A percentile compares a stretch with the other conserved stretches of the same genome.
Conservation (phyloP, 2,113 vertebrate species). For the Sinocyclocheilus anshuiensis region DNA sequence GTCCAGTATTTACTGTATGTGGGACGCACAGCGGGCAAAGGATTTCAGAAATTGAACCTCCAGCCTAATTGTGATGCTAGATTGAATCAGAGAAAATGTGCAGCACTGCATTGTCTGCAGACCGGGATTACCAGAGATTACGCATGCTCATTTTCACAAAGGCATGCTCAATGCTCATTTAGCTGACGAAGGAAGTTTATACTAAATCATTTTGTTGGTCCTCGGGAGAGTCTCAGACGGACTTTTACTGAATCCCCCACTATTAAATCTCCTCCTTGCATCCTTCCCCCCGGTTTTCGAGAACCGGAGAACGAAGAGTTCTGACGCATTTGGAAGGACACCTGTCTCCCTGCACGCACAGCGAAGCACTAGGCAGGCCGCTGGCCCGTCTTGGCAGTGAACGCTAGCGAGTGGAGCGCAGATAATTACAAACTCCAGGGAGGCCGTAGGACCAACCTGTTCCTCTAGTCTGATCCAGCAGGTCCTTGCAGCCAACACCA, state of each 20-base stretch:
- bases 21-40: not conserved
- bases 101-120: slow-evolving; percentile 40
- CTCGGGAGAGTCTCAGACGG: slow-evolving; percentile 6
- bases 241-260: slow-evolving; percentile 4
- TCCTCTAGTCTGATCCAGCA: slow-evolving; percentile 58
- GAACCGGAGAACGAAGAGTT: slow-evolving; percentile 41
- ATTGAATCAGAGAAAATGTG: slow-evolving; percentile 37
- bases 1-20: not conserved
- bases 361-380: slow-evolving; percentile 16
- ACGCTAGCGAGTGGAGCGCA: slow-evolving; percentile 49
- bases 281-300: not conserved
- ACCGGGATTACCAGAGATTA: slow-evolving; percentile 62
- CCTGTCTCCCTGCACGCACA: slow-evolving; percentile 50
- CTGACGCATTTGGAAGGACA: slow-evolving; percentile 56
- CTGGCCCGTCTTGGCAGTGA: slow-evolving; percentile 56
- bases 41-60: slow-evolving; percentile 39
- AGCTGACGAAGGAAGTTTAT: slow-evolving; percentile 43
- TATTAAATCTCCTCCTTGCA: slow-evolving; percentile 3
- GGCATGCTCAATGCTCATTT: slow-evolving; percentile 28
- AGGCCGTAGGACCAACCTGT: slow-evolving; percentile 59
- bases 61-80: slow-evolving; percentile 31
- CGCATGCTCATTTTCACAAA: slow-evolving; percentile 47
- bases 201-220: not conserved
- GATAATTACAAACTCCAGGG: slow-evolving; percentile 68
- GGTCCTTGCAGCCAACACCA: slow-evolving; percentile 45